Base-by-base conservation (phyloP, 1,140 invertebrate genomes). In the Zaprionus vittiger region DNA sequence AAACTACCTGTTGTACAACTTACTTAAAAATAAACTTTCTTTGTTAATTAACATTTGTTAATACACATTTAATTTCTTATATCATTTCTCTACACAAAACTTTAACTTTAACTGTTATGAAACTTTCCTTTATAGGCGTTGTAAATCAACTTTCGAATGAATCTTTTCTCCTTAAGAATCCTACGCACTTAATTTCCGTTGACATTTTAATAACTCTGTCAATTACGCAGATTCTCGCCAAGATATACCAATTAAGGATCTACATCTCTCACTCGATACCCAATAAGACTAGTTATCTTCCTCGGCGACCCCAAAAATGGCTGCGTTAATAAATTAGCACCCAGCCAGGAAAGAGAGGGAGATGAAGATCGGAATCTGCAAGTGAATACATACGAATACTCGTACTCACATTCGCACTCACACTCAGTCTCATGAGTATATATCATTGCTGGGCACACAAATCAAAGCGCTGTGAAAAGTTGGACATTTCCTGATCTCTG, bases 381-480 rank as follows among this genome's bases (percentile, higher is more conserved):
- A 67, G 17, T 24, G 54, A 44, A 52, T 24, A 52, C n/a, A 49
- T 17, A 52, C 26, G 14, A 22, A 20, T 49, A 63, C 61, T 22
- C 17, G 17, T 22, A 63, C 15, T 44, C 24, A 49, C 22, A 55
- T 17, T 38, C 2, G 17, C 41, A 67, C 24, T 54, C 62, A 38
- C 14, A 52, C 34, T 70, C 47, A 4, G 22, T 63, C 24, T 24
- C 52, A 20, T 12, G 37, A 22, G 22, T 69, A 78, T 78, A 74
- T 78, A 78, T 78, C 71, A 74, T 67, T 69, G 24, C 44, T 24
- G 44, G 57, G 44, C 55, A 62, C 64, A 78, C 76, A 78, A 78
- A 78, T 78, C 76, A 78, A 74, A 64, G 64, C 24, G 60, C 49
- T 63, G 72, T 31, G 54, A 62, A 74, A 54, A 64, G 52, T 69